Evolutionary conservation across 2,797 vertebrate genomes (phyloP), one percentile per base, ranked within the genome.

Genomic region (Siniperca undulata): DNA sequence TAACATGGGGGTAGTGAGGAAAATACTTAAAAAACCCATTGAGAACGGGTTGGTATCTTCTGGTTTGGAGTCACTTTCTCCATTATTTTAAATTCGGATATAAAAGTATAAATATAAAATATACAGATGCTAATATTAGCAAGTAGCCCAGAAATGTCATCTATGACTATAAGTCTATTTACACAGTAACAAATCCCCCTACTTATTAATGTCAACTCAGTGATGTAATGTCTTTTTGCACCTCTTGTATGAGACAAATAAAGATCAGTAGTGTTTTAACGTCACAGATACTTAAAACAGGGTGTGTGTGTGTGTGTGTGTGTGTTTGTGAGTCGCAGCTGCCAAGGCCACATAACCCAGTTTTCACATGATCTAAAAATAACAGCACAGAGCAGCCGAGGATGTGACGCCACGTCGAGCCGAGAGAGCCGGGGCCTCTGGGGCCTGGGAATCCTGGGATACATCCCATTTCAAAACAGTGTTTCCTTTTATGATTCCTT

Each of bases 281-380:
- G 80, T 91, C 91, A 87, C 78, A 22, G 60, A 30, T 10, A 48
- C 36, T 55, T 76, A 13, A 65, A 78, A 73, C 0, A 30, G 27
- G 14, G 22, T 59, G 27, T 78, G 69, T 78, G 61, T 48, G 56
- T 53, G 58, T 27, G 52, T 70, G 38, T 80, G 70, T 38, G 74
- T 69, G 69, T 42, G 40, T 65, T 44, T 62, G 70, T 77, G 53
- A 12, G 40, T 53, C 0, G 22, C 64, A 64, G 78, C 77, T 84
- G 86, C 81, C 81, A 67, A 75, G 86, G 78, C 82, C 72, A 77
- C 48, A 27, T 40, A 72, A 81, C 67, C 81, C 74, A 42, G 71
- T 87, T 82, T 84, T 86, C 87, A 88, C 88, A 76, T 2, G 38
- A 56, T 61, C 83, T 82, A 81, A 66, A 82, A 89, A 91, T 92